Percentiles rank a stretch among this genome's conserved stretches.
These are phyloP conservation scores for Gadopsis bispinosus DNA, from an alignment of 2,797 vertebrate species.

Conservation along the genomic window DNA sequence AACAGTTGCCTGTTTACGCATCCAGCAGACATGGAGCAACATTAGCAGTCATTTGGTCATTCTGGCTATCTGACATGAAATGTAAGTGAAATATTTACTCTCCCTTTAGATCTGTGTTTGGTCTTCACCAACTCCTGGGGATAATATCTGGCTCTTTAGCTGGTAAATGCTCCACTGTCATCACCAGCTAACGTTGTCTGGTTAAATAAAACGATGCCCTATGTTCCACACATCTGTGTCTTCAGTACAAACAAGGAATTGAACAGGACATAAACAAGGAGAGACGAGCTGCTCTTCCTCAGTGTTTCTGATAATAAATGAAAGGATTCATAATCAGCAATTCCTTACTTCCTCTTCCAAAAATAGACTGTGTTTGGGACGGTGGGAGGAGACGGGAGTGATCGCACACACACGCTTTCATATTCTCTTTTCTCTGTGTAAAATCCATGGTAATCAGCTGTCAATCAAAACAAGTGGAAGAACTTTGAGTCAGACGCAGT, in stretches of 20 bases:
- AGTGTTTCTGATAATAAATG: slow-evolving; percentile 43
- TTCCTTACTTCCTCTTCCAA: slow-evolving; percentile 45
- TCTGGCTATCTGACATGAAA: neutral
- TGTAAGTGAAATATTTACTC: neutral
- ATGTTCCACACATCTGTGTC: slow-evolving; percentile 11
- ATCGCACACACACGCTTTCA: neutral
- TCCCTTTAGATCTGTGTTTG: neutral
- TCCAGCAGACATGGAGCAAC: neutral
- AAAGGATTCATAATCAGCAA: slow-evolving; percentile 41
- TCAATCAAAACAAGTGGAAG: slow-evolving; percentile 51
- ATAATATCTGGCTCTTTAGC: neutral
- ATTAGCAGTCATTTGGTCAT: no score
- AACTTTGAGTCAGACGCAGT: slow-evolving; percentile 29
- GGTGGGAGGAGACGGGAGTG: slow-evolving; percentile 23
- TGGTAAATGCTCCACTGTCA: neutral
- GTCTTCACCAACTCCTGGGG: neutral
- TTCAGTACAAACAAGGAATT: slow-evolving; percentile 11
- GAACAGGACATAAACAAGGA: slow-evolving; percentile 12
- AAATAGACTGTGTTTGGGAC: slow-evolving; percentile 43
- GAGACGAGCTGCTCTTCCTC: slow-evolving; percentile 15
- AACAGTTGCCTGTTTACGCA: neutral
- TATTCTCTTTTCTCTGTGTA: slow-evolving; percentile 25
- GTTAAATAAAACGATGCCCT: neutral
- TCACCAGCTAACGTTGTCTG: neutral
- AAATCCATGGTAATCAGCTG: slow-evolving; percentile 44